phyloP scores from a whole-genome alignment of 2,113 vertebrate genomes.

The Bubalus kerabau region DNA sequence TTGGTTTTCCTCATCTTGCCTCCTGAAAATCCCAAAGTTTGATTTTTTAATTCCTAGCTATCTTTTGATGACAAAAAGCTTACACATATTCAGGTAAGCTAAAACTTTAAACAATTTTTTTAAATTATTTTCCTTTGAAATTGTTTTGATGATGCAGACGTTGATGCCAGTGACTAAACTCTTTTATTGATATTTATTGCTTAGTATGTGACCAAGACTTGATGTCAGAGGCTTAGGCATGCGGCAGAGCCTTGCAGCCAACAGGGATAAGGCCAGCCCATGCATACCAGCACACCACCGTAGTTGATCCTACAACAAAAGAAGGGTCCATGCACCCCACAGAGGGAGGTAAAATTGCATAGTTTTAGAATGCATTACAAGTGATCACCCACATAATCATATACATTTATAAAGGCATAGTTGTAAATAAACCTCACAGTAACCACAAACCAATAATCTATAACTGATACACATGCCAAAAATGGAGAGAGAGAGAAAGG shows the following conservation, averaged over 20 bases:
- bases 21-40: neutral
- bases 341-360: neutral
- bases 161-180: neutral
- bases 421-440: neutral
- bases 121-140: neutral
- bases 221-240: neutral
- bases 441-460: neutral
- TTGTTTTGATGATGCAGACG: neutral
- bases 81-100: neutral
- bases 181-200: neutral
- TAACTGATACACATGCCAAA: neutral
- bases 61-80: neutral
- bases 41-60: neutral
- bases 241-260: neutral
- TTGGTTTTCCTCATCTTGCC: neutral
- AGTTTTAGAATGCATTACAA: neutral
- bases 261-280: neutral
- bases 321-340: neutral
- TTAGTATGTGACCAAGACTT: neutral
- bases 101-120: neutral
- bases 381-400: neutral
- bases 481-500: neutral
- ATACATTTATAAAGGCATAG: neutral
- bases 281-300: neutral
- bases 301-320: neutral